Percentiles rank a stretch among this genome's conserved stretches.
Evolutionary conservation across 2,113 vertebrate species (phyloP).

Genomic region (Origma solitaria): DNA sequence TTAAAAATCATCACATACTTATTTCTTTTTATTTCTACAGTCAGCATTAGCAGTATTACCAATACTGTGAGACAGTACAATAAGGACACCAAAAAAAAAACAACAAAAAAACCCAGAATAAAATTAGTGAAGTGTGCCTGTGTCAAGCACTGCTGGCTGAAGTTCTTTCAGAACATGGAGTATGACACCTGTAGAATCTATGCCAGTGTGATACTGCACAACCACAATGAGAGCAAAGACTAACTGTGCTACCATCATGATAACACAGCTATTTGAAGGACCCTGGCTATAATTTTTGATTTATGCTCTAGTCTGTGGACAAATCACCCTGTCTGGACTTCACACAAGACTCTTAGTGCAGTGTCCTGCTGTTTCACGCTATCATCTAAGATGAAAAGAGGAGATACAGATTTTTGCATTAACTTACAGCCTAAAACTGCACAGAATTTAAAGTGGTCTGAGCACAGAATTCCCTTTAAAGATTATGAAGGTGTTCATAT

Average conservation of each 20-base stretch:
- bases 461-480: not conserved
- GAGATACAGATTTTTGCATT: not conserved
- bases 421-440: not conserved
- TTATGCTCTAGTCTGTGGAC: not conserved
- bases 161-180: not conserved
- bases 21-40: not conserved
- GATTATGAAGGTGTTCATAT: not conserved
- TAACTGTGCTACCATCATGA: not conserved
- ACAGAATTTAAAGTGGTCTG: not conserved
- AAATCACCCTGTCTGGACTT: not conserved
- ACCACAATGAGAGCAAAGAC: accelerated
- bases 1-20: not conserved
- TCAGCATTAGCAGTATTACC: not conserved
- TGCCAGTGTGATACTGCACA: not conserved
- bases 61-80: not conserved
- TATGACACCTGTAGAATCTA: not conserved
- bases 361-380: not conserved
- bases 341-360: not conserved
- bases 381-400: not conserved
- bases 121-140: not conserved
- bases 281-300: not conserved
- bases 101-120: not conserved
- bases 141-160: not conserved
- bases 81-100: not conserved
- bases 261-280: not conserved